Percentiles rank a stretch among this genome's conserved stretches.
Evolutionary conservation across 2,113 vertebrate species (phyloP).

Genomic region (Ia io): DNA sequence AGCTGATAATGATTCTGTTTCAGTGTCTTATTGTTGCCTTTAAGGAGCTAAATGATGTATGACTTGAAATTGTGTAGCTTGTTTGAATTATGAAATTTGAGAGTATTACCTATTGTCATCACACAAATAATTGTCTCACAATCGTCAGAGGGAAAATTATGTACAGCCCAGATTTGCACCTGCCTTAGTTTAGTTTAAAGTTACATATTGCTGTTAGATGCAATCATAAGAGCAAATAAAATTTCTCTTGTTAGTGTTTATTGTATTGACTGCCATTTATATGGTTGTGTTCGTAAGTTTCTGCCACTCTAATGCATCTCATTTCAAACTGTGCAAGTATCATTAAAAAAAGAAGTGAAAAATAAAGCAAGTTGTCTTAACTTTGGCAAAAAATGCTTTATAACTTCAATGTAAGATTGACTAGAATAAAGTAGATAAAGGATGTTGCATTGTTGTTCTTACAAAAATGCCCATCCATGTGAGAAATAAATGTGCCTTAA

Average conservation of each 20-base stretch:
- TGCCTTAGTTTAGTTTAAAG: conserved; percentile 31
- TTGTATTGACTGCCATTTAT: not conserved
- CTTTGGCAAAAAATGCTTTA: not conserved
- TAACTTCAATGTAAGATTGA: not conserved
- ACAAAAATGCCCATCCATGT: not conserved
- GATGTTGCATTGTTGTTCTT: not conserved
- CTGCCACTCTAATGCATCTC: not conserved
- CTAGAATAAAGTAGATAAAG: not conserved
- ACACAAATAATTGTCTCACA: not conserved
- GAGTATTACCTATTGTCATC: not conserved
- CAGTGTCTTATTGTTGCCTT: not conserved
- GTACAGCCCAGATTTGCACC: not conserved
- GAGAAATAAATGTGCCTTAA: not conserved
- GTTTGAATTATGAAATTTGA: not conserved
- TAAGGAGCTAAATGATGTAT: not conserved
- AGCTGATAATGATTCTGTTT: conserved; percentile 6
- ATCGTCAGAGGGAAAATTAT: not conserved
- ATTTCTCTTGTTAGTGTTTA: not conserved
- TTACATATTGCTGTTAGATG: not conserved
- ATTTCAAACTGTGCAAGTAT: not conserved
- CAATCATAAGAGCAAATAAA: not conserved
- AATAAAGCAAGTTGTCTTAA: not conserved
- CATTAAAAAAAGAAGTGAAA: conserved; percentile 2
- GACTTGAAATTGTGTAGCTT: not conserved
- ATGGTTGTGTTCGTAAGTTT: not conserved